Conservation (phyloP, 2,113 vertebrate species). For the Pelobates fuscus region DNA sequence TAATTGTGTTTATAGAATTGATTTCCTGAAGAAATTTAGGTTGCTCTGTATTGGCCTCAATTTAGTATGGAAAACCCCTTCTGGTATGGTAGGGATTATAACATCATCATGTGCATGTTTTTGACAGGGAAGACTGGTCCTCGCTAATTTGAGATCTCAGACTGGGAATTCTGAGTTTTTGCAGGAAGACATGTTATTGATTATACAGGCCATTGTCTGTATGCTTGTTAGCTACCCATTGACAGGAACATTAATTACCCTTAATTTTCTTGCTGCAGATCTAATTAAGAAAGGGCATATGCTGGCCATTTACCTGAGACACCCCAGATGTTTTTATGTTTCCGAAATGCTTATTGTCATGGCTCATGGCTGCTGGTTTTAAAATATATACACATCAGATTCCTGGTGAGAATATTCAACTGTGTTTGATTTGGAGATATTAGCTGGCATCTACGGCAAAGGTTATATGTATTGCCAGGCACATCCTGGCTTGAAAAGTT, state of each 20-base stretch:
- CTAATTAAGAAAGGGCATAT: conserved; percentile 16
- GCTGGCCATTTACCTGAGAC: conserved; percentile 14
- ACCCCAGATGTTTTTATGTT: conserved; percentile 4
- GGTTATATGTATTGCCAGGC: too few relatives aligned
- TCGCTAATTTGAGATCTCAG: background rate
- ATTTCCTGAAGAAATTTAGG: too few relatives aligned
- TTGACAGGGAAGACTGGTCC: too few relatives aligned
- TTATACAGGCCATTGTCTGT: background rate
- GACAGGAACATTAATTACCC: conserved; percentile 30
- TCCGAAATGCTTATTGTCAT: background rate
- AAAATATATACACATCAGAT: background rate
- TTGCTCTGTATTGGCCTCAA: too few relatives aligned
- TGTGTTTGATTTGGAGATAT: too few relatives aligned
- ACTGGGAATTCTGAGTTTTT: background rate
- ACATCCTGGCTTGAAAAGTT: too few relatives aligned
- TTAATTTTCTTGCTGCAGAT: conserved; percentile 38
- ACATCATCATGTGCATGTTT: too few relatives aligned
- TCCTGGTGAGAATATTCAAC: background rate
- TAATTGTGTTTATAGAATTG: too few relatives aligned
- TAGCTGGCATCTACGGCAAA: too few relatives aligned
- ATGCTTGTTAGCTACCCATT: background rate
- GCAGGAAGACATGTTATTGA: background rate
- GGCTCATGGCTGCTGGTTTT: background rate
- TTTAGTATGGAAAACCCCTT: too few relatives aligned
- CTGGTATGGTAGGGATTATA: too few relatives aligned